Percentiles rank a stretch among this genome's conserved stretches.
Conservation (phyloP, 2,113 vertebrate genomes). For the Ceratotherium simum region DNA sequence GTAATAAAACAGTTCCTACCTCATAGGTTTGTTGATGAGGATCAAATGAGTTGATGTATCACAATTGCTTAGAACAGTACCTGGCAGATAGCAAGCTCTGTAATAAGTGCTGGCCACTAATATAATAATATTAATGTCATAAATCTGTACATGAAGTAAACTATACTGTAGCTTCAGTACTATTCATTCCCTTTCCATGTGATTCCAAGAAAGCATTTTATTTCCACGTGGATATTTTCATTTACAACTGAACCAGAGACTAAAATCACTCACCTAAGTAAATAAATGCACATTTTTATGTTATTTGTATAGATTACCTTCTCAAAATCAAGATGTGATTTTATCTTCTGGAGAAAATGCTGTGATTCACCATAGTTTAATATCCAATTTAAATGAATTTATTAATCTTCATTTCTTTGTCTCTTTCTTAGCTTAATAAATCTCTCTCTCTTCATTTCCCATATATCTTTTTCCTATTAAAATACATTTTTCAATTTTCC, state of each 20-base stretch:
- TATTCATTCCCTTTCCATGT: not conserved
- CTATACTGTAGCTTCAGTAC: not conserved
- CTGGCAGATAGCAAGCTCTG: not conserved
- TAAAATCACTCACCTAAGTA: not conserved
- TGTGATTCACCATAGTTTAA: not conserved
- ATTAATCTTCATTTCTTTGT: not conserved
- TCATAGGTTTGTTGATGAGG: not conserved
- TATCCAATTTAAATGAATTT: not conserved
- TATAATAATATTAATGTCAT: not conserved
- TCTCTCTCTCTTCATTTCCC: not conserved
- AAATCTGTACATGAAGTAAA: conserved; percentile 20
- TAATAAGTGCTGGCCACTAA: not conserved
- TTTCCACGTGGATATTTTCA: conserved; percentile 13
- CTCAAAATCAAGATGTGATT: not conserved
- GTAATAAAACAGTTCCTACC: not conserved
- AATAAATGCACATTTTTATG: not conserved
- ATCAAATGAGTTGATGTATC: not conserved
- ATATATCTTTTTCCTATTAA: conserved; percentile 6
- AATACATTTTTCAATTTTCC: not conserved
- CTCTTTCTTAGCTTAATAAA: not conserved
- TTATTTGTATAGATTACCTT: not conserved
- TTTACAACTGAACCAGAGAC: not conserved
- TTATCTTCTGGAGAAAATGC: not conserved
- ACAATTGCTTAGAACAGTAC: not conserved
- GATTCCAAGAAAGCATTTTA: conserved; percentile 38